Conservation (phyloP, 2,113 vertebrate genomes). For the Paedocypris sp. region DNA sequence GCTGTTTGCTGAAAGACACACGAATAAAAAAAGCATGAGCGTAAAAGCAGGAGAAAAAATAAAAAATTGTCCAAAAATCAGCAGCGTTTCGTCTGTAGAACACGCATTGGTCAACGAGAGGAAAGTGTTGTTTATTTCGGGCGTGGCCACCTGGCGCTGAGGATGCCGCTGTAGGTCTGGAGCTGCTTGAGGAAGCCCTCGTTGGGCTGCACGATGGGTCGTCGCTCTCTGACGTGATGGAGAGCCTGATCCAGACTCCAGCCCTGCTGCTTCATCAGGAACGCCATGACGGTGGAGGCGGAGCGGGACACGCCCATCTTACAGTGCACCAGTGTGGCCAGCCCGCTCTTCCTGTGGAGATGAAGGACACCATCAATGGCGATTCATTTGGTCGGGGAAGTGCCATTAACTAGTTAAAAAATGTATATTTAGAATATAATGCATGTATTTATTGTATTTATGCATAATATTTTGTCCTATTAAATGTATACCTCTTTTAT, state of each 20-base stretch:
- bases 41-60: too few species aligned
- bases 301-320: conserved; percentile 96
- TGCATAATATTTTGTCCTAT: too few species aligned
- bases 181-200: conserved; percentile 86
- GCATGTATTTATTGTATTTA: too few species aligned
- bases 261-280: conserved; percentile 82
- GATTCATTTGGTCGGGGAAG: too few species aligned
- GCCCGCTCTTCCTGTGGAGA: conserved; percentile 64
- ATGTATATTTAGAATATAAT: too few species aligned
- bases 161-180: conserved; percentile 84
- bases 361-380: too few species aligned
- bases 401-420: too few species aligned
- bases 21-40: neutral
- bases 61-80: too few species aligned
- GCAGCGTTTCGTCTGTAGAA: too few species aligned
- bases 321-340: conserved; percentile 80
- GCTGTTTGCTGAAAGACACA: conserved; percentile 57
- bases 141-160: conserved; percentile 70
- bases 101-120: too few species aligned
- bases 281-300: conserved; percentile 82
- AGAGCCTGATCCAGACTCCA: conserved; percentile 74
- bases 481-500: too few species aligned
- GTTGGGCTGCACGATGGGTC: conserved; percentile 77
- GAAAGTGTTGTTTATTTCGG: neutral
- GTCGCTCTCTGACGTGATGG: conserved; percentile 62